Evolutionary conservation across 2,113 vertebrate genomes (phyloP).

Genomic region (Rhinoderma darwinii): DNA sequence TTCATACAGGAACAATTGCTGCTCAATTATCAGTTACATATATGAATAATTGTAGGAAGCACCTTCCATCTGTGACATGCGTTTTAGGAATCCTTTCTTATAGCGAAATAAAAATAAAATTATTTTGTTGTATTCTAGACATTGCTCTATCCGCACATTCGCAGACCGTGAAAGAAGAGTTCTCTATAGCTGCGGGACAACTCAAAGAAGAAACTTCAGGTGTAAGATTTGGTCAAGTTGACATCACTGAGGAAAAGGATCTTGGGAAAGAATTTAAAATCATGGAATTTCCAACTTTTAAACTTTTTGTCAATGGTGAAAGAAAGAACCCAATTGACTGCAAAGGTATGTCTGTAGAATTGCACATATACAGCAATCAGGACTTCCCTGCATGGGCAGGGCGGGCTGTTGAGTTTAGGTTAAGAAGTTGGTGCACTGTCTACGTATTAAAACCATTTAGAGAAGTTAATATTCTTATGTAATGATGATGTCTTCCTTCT

Average conservation of each 20-base stretch:
- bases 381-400: background rate
- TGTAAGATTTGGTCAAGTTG: slow-evolving; percentile 80
- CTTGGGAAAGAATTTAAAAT: slow-evolving; percentile 79
- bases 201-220: slow-evolving; percentile 77
- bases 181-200: slow-evolving; percentile 77
- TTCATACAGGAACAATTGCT: no score
- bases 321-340: slow-evolving; percentile 79
- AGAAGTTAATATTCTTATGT: no score
- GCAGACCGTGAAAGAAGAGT: slow-evolving; percentile 74
- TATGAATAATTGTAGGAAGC: no score
- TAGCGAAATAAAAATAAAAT: background rate
- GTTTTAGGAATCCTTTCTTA: background rate
- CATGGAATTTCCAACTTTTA: slow-evolving; percentile 73
- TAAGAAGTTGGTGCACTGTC: background rate
- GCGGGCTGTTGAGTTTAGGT: background rate
- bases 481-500: slow-evolving; percentile 40
- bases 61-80: no score
- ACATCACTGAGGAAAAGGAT: slow-evolving; percentile 78
- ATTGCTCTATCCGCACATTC: slow-evolving; percentile 75
- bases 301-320: slow-evolving; percentile 84
- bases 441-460: background rate
- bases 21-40: no score
- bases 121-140: slow-evolving; percentile 71
- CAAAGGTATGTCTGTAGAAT: slow-evolving; percentile 75
- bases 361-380: background rate